Base-by-base conservation (phyloP, 2,888 invertebrate genomes). In the Eudasyphora cyanicolor region DNA sequence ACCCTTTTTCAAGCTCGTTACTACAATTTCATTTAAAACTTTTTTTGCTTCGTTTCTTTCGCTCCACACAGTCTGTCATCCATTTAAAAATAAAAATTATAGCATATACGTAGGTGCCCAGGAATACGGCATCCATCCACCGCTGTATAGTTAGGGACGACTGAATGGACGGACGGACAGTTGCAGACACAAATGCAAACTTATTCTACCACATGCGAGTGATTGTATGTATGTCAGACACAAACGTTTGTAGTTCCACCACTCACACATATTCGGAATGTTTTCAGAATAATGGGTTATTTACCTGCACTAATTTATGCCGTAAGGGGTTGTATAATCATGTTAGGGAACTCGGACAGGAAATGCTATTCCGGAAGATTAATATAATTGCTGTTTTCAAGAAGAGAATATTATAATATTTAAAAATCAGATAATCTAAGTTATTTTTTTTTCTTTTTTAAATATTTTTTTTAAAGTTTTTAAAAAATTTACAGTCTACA, bases 11-110 rank as follows among this genome's bases (percentile, higher is more conserved):
- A 42, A 38, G 67, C 62, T 83, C 74, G 74, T 80, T 80, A 77
- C 70, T 57, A 83, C 74, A 80, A 83, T 83, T 83, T 78, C 74
- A 83, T 83, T 80, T 78, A 75, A 83, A 80, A 83, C 38, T 51
- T 78, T 75, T 83, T 71, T 70, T 45, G 64, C 71, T 83, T 19
- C 27, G 60, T 79, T 19, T 64, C 29, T 62, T 64, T 35, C 35
- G 6, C 29, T 17, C 24, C 67, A 64, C 54, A 71, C 64, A 27
- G 77, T 77, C 80, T 83, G 83, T 77, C 80, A 83, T 71, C 38
- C 77, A 71, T 77, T 80, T 70, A 42, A 67, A 67, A 67, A 42
- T 45, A 75, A 80, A 79, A 83, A 51, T 75, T 80, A 80, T 77
- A 77, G n/a, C 76, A 73, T 57, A 62, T 49, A 54, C 73, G 19